These are phyloP conservation scores for Martes martes DNA, from an alignment of 2,113 vertebrate genomes.

Conservation along the genomic window DNA sequence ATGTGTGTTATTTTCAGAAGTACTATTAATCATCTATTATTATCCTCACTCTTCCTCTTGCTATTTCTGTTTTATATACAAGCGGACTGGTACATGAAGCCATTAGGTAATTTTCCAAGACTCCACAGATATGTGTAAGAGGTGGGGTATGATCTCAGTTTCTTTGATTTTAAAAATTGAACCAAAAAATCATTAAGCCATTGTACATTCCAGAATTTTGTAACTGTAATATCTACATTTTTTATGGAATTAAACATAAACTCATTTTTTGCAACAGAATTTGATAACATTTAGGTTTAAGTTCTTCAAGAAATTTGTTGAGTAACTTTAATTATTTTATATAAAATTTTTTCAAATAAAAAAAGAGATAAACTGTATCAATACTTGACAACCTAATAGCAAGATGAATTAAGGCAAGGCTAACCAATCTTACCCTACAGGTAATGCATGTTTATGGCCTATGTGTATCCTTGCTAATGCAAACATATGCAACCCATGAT, in stretches of 20 bases:
- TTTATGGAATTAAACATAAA: background rate
- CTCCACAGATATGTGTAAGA: background rate
- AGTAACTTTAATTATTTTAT: background rate
- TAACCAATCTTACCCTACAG: background rate
- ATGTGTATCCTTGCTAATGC: background rate
- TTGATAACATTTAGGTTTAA: background rate
- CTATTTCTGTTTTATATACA: background rate
- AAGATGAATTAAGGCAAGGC: background rate
- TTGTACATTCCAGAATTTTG: background rate
- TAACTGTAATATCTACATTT: background rate
- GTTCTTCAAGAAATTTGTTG: background rate
- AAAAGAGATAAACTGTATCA: background rate
- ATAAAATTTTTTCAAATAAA: background rate
- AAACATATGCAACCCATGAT: background rate
- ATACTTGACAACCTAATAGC: background rate
- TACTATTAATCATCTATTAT: background rate
- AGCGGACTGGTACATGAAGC: background rate
- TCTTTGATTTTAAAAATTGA: background rate
- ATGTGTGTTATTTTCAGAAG: background rate
- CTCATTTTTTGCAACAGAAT: background rate
- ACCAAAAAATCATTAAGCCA: background rate
- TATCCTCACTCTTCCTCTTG: background rate
- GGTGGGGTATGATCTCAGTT: background rate
- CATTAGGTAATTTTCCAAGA: background rate
- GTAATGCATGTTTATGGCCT: background rate